A percentile compares a stretch with the other conserved stretches of the same genome.
These are phyloP conservation scores for Strix aluco DNA, from an alignment of 2,113 vertebrate genomes.

Conservation along the genomic window DNA sequence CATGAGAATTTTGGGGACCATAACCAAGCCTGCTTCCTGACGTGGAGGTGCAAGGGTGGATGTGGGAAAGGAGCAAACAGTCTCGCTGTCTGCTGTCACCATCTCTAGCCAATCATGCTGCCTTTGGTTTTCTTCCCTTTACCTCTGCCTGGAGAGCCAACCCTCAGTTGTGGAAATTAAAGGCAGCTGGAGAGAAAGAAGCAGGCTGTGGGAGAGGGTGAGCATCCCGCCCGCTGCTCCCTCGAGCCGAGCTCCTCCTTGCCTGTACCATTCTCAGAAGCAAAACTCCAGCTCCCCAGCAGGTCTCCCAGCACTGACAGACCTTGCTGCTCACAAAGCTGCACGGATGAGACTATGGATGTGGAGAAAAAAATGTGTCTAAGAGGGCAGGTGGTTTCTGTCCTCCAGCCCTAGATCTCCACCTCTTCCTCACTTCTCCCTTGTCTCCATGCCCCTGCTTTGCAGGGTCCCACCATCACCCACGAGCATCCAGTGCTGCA, in stretches of 20 bases:
- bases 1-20: not conserved
- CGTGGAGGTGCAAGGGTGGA: not conserved
- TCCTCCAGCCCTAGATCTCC: not conserved
- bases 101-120: rapidly evolving
- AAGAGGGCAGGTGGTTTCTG: not conserved
- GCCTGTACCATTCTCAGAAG: not conserved
- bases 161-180: not conserved
- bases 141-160: not conserved
- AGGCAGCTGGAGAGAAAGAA: not conserved
- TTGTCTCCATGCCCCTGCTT: not conserved
- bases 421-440: not conserved
- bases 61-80: not conserved
- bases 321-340: not conserved
- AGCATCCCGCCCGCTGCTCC: not conserved
- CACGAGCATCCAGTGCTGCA: not conserved
- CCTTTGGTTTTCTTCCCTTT: not conserved
- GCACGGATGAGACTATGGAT: not conserved
- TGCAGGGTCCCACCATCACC: not conserved
- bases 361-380: not conserved
- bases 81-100: not conserved
- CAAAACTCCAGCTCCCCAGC: not conserved
- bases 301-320: not conserved
- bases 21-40: not conserved
- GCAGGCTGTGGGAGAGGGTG: not conserved
- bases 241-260: not conserved